phyloP scores from a whole-genome alignment of 2,113 vertebrate genomes.

The Hylia prasina region DNA sequence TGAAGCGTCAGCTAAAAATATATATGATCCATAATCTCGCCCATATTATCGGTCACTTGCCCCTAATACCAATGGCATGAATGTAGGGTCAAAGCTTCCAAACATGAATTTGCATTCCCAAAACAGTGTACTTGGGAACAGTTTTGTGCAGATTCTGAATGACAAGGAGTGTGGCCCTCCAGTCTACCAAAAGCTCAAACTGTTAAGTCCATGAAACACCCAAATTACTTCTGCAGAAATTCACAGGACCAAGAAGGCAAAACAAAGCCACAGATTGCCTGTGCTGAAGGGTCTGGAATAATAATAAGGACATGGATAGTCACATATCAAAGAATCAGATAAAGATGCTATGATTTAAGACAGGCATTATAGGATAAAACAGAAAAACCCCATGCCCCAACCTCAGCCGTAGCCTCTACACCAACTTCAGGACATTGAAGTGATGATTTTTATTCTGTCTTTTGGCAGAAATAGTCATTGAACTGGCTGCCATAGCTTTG shows the following conservation, averaged over 20 bases:
- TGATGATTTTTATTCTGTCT: not conserved
- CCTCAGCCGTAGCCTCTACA: not conserved
- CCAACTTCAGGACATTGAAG: not conserved
- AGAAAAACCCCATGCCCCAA: not conserved
- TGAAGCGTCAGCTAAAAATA: not conserved
- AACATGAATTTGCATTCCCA: not conserved
- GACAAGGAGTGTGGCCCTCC: not conserved
- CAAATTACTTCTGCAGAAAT: not conserved
- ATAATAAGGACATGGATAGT: not conserved
- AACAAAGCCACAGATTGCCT: not conserved
- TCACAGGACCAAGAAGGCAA: not conserved
- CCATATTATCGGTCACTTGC: not conserved
- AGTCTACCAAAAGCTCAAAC: not conserved
- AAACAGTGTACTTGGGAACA: not conserved
- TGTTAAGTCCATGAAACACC: not conserved
- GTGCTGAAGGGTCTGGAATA: not conserved
- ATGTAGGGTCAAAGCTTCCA: not conserved
- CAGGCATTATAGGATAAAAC: not conserved
- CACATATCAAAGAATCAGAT: not conserved
- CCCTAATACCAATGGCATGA: not conserved
- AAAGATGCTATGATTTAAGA: not conserved
- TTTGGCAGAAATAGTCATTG: not conserved
- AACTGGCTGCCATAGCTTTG: not conserved
- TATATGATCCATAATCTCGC: not conserved
- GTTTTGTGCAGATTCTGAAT: not conserved